Conservation (phyloP, 2,797 vertebrate species). For the Chrysocyon brachyurus region DNA sequence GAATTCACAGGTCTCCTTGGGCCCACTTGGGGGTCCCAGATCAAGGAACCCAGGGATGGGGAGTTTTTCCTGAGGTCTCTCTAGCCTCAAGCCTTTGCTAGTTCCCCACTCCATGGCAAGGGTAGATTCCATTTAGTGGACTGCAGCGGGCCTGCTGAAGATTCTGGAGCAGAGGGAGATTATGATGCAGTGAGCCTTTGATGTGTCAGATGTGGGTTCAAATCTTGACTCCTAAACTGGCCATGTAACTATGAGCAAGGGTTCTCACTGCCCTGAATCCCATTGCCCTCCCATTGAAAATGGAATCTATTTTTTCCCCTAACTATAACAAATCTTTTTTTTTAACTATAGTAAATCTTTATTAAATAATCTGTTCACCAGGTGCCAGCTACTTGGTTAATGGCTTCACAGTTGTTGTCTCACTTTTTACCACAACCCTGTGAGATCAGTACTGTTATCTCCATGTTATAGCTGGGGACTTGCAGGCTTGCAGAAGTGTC, state of each 20-base stretch:
- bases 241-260: not conserved
- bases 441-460: not conserved
- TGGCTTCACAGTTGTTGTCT: not conserved
- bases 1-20: not conserved
- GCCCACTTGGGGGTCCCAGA: not conserved
- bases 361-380: not conserved
- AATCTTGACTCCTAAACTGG: not conserved
- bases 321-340: not conserved
- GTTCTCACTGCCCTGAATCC: not conserved
- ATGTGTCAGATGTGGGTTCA: not conserved
- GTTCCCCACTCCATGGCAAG: not conserved
- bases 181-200: not conserved
- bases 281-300: not conserved
- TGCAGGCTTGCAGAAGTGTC: not conserved
- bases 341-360: not conserved
- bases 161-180: conserved; percentile 9
- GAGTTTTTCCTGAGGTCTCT: not conserved
- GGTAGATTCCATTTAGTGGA: not conserved
- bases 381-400: not conserved
- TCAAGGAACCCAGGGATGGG: not conserved
- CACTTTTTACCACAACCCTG: not conserved
- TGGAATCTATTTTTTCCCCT: not conserved
- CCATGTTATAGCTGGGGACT: not conserved
- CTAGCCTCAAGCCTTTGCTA: not conserved
- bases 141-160: not conserved